Evolutionary conservation across 2,113 vertebrate species (phyloP), one percentile per base, ranked within the genome.

Genomic region (Apteryx mantelli): DNA sequence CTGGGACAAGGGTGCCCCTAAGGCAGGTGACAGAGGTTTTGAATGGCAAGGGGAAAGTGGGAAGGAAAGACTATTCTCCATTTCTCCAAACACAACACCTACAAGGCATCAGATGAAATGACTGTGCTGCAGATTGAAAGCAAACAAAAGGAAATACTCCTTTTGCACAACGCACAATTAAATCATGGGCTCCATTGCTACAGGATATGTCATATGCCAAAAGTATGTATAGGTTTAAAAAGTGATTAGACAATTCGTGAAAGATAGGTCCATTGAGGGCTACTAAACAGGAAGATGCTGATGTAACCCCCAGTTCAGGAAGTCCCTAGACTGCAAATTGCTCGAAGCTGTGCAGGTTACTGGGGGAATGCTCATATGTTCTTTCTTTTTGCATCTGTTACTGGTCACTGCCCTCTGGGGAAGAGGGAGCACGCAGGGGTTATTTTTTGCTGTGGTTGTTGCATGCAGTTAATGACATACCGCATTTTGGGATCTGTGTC

Each of bases 241-340:
- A 95, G 96, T 74, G 76, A 91, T 97, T 91, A 97, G 95, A 93
- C 95, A 96, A 90, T 88, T 91, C 93, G 70, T 94, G 93, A 96
- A 96, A 96, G 96, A 96, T 83, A 95, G 92, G 95, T 86, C 96
- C 92, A 71, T 63, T 93, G 96, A 95, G 96, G 86, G 88, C 90
- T 86, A 4, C 95, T 90, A 95, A 96, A 94, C 96, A 96, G 96
- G 96, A 96, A 97, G 92, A 96, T 94, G 95, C 92, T 97, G 95
- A 97, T 95, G 96, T 96, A 94, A 94, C 61, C 94, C 91, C 70
- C 88, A 80, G 93, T 61, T 94, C 93, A 95, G 95, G 96, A 97
- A 97, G 96, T 96, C 93, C 87, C 95, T 64, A 36, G 92, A 1
- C 96, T 95, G 92, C 82, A 83, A 82, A 82, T 48, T 97, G 95